Conservation (phyloP, 2,113 vertebrate species). For the Petromus typicus region DNA sequence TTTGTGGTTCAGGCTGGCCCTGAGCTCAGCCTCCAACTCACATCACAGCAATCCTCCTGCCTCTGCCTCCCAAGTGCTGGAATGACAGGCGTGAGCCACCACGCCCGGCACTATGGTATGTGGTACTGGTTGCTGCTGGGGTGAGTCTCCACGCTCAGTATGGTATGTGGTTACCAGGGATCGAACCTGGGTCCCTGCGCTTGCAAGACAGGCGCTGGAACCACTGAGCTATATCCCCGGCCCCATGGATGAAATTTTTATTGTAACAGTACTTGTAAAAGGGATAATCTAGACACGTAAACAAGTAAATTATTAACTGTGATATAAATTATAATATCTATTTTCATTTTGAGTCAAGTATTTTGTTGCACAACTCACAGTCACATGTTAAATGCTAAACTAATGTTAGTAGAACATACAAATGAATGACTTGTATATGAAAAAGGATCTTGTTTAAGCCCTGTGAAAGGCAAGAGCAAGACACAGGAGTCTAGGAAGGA, state of each 20-base stretch:
- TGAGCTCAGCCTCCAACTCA: too few relatives aligned
- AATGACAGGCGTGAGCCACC: too few relatives aligned
- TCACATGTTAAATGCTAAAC: not conserved
- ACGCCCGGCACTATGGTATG: too few relatives aligned
- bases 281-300: not conserved
- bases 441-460: not conserved
- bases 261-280: not conserved
- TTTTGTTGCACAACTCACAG: not conserved
- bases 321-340: constrained; percentile 3
- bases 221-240: too few relatives aligned
- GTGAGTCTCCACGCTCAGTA: too few relatives aligned
- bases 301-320: not conserved
- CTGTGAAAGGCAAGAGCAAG: not conserved
- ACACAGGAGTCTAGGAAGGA: not conserved
- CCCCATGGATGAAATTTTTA: not conserved
- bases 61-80: too few relatives aligned
- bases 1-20: too few relatives aligned
- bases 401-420: not conserved
- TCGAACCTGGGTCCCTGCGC: too few relatives aligned
- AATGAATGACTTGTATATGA: not conserved
- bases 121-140: too few relatives aligned
- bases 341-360: not conserved
- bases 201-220: too few relatives aligned
- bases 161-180: too few relatives aligned
- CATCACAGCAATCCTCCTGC: too few relatives aligned